A percentile compares a stretch with the other conserved stretches of the same genome.
Conservation (phyloP, 2,888 invertebrate species). For the Sphaeridia pumilis region DNA sequence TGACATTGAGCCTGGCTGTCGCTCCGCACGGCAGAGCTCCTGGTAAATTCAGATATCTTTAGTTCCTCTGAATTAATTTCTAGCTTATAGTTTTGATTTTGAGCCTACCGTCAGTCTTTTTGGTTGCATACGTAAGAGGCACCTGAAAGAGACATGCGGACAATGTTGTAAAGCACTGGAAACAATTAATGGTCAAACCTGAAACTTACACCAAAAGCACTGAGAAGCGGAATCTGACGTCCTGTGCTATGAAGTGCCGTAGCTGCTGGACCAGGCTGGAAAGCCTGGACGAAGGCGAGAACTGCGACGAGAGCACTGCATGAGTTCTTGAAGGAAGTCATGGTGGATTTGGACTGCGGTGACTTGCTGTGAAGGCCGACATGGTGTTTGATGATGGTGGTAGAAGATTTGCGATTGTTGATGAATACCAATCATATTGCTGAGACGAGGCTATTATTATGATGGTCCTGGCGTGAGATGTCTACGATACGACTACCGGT, state of each 20-base stretch:
- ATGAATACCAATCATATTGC: neutral
- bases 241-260: too few species aligned
- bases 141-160: too few species aligned
- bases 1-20: slow-evolving; percentile 2
- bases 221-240: too few species aligned
- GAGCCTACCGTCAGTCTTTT: too few species aligned
- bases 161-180: too few species aligned
- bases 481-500: neutral
- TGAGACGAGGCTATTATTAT: neutral
- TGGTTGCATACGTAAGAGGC: too few species aligned
- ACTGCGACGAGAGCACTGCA: neutral
- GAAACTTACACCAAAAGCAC: too few species aligned
- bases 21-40: slow-evolving; percentile 10
- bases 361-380: neutral
- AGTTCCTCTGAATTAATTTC: too few species aligned
- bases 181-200: too few species aligned
- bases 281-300: neutral
- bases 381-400: neutral
- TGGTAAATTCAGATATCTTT: too few species aligned
- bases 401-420: neutral
- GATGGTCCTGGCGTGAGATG: neutral
- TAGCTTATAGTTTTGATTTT: too few species aligned
- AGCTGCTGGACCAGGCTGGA: too few species aligned
- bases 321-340: neutral
- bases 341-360: neutral